Percentiles rank a stretch among this genome's conserved stretches.
Evolutionary conservation across 2,888 invertebrate species (phyloP).

Genomic region (Ommatoiulus sabulosus): DNA sequence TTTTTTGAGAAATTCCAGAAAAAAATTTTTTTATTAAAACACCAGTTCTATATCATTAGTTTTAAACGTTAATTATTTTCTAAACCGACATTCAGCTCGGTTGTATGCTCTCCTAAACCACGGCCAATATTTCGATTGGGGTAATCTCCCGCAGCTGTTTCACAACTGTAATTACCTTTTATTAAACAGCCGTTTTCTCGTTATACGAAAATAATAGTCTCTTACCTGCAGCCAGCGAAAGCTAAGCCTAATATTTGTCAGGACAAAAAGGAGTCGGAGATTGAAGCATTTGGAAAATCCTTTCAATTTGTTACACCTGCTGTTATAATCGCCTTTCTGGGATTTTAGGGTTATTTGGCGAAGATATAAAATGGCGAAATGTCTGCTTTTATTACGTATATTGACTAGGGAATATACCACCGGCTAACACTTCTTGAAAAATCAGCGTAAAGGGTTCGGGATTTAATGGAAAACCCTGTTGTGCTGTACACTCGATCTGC

Average conservation of each 20-base stretch:
- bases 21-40: not conserved
- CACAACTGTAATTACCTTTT: constrained; percentile 29
- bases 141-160: not conserved
- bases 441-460: not conserved
- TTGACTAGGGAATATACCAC: constrained; percentile 45
- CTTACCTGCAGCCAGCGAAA: not conserved
- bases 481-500: not conserved
- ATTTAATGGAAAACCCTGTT: constrained; percentile 43
- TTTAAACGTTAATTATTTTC: not conserved
- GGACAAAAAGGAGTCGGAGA: not conserved
- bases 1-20: not conserved
- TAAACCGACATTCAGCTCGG: not conserved
- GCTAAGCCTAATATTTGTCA: not conserved
- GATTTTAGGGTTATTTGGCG: constrained; percentile 40
- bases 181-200: not conserved
- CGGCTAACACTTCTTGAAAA: constrained; percentile 32
- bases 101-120: not conserved
- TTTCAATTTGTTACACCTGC: constrained; percentile 48
- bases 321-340: constrained; percentile 44
- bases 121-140: not conserved
- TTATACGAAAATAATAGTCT: constrained; percentile 10
- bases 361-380: constrained; percentile 6
- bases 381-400: constrained; percentile 4
- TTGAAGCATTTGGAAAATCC: not conserved
- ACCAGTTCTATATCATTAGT: not conserved